Conservation (phyloP, 2,797 vertebrate species). For the Coluber constrictor region DNA sequence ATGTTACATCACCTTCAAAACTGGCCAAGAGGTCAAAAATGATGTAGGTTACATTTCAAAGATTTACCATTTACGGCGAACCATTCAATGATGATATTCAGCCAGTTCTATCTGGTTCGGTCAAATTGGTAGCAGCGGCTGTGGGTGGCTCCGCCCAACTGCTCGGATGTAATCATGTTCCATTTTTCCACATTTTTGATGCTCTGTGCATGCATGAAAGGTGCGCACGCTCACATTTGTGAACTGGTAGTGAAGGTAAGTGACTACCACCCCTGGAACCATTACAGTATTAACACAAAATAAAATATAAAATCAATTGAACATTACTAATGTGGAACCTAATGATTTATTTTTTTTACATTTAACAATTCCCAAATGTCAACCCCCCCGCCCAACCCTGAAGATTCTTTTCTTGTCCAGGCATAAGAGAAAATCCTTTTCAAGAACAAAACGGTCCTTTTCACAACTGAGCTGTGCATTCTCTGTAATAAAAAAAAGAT, state of each 20-base stretch:
- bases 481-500: constrained; percentile 8
- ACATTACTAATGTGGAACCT: constrained; percentile 23
- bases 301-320: constrained; percentile 50
- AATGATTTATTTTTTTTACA: constrained; percentile 30
- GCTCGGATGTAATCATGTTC: too few relatives aligned
- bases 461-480: constrained; percentile 28
- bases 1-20: background rate
- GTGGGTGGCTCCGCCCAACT: too few relatives aligned
- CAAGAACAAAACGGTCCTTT: constrained; percentile 19
- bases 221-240: too few relatives aligned
- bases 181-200: too few relatives aligned
- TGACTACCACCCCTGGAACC: background rate
- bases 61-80: constrained; percentile 13
- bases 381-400: rapidly evolving
- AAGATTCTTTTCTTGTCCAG: constrained; percentile 24
- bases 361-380: constrained; percentile 6
- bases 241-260: too few relatives aligned
- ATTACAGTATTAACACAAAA: constrained; percentile 41
- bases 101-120: too few relatives aligned
- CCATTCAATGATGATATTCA: background rate
- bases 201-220: too few relatives aligned
- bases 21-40: background rate
- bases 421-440: constrained; percentile 9
- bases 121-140: too few relatives aligned
- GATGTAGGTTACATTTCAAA: background rate